Evolutionary conservation across 1,140 invertebrate genomes (phyloP).

Genomic region (Sminthurinus signatus): DNA sequence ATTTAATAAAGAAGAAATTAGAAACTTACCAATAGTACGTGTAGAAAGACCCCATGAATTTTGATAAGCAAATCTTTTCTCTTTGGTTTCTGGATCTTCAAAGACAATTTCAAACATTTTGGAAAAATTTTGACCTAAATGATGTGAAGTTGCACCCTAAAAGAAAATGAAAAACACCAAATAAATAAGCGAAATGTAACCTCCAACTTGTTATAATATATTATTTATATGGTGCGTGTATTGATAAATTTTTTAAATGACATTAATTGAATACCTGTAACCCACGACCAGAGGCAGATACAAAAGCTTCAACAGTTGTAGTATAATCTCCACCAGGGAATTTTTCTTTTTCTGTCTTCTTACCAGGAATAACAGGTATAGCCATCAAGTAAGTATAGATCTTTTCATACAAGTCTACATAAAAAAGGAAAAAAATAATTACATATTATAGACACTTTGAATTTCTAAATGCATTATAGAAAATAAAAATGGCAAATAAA

Average conservation of each 20-base stretch:
- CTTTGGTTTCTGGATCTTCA: conserved; percentile 84
- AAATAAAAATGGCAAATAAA: conserved; percentile 15
- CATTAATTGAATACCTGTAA: conserved; percentile 69
- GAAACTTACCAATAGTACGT: conserved; percentile 71
- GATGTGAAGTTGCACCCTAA: conserved; percentile 92
- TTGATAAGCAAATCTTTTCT: conserved; percentile 85
- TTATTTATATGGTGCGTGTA: no score
- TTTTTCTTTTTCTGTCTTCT: conserved; percentile 98
- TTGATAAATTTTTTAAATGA: no score
- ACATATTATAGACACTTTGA: conserved; percentile 2
- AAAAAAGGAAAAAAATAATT: conserved; percentile 9
- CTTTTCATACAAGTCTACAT: conserved; percentile 64
- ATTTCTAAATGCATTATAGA: conserved; percentile 1
- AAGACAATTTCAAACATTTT: conserved; percentile 98
- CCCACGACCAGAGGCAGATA: conserved; percentile 86
- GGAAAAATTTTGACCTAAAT: conserved; percentile 97
- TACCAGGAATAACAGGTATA: conserved; percentile 88
- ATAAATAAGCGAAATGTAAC: not conserved
- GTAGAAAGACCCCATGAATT: conserved; percentile 99
- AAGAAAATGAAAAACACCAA: conserved; percentile 9
- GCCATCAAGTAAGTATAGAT: conserved; percentile 92
- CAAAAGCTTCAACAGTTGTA: conserved; percentile 92
- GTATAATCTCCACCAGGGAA: conserved; percentile 98
- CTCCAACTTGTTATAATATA: no score
- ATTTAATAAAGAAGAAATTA: not conserved